These are phyloP conservation scores for Heliconius ismenius DNA, from an alignment of 2,888 invertebrate species.

Conservation along the genomic window DNA sequence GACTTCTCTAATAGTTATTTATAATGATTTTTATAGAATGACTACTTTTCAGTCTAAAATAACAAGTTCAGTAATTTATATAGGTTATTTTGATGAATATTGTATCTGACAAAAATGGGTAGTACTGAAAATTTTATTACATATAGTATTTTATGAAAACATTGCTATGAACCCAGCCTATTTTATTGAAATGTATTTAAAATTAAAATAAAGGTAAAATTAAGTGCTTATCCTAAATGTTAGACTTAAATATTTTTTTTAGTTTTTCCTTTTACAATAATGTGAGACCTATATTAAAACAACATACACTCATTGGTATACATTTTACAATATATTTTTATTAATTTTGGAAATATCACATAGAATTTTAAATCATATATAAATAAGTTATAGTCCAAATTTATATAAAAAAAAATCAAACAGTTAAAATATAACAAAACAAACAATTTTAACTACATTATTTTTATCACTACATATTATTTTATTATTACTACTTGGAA, in stretches of 20 bases:
- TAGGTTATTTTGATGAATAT: background rate
- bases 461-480: constrained; percentile 4
- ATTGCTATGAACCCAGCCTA: constrained; percentile 31
- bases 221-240: background rate
- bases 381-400: constrained; percentile 25
- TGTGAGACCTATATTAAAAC: constrained; percentile 1
- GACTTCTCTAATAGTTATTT: constrained; percentile 24
- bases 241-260: constrained; percentile 19
- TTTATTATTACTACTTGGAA: background rate
- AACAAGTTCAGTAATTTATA: constrained; percentile 11
- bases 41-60: constrained; percentile 16
- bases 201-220: background rate
- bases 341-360: constrained; percentile 66
- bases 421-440: background rate
- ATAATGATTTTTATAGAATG: background rate
- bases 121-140: background rate
- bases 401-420: background rate
- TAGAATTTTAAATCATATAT: constrained; percentile 53
- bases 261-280: constrained; percentile 16
- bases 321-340: constrained; percentile 50
- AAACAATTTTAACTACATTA: background rate
- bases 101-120: background rate
- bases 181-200: background rate
- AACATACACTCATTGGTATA: constrained; percentile 27
- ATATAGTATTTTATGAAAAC: background rate